phyloP scores from a whole-genome alignment of 37 sponge, comb jelly and placozoan species.

The Chondrilla cf. caribensis region DNA sequence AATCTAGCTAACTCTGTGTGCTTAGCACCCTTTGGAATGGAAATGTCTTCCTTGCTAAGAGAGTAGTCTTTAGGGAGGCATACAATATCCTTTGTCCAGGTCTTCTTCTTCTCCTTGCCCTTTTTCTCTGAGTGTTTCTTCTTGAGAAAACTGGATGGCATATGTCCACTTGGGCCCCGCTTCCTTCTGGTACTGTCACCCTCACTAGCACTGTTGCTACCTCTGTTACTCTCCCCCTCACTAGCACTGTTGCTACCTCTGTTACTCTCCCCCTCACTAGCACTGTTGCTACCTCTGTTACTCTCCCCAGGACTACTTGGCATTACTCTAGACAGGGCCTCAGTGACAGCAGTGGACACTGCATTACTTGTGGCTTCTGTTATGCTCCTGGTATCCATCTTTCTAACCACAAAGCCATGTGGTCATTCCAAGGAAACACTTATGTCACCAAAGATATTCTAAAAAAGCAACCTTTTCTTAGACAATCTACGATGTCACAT shows the following conservation, averaged over 20 bases:
- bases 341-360: not conserved
- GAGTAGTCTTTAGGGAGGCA: not conserved
- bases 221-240: not conserved
- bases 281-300: not conserved
- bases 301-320: not conserved
- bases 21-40: constrained; percentile 9
- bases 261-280: not conserved
- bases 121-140: not conserved
- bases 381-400: not conserved
- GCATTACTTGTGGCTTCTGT: constrained; percentile 19
- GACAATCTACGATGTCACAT: too few species aligned
- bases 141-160: constrained; percentile 7
- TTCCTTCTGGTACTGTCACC: not conserved
- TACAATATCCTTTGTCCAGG: constrained; percentile 21
- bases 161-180: not conserved
- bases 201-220: not conserved
- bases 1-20: not conserved
- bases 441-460: too few species aligned
- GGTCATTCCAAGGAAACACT: not conserved
- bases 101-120: not conserved
- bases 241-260: not conserved
- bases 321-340: not conserved
- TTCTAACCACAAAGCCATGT: constrained; percentile 20
- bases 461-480: too few species aligned
- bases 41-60: not conserved